A percentile compares a stretch with the other conserved stretches of the same genome.
phyloP scores from a whole-genome alignment of 2,113 vertebrate genomes.

The Strigops habroptila region DNA sequence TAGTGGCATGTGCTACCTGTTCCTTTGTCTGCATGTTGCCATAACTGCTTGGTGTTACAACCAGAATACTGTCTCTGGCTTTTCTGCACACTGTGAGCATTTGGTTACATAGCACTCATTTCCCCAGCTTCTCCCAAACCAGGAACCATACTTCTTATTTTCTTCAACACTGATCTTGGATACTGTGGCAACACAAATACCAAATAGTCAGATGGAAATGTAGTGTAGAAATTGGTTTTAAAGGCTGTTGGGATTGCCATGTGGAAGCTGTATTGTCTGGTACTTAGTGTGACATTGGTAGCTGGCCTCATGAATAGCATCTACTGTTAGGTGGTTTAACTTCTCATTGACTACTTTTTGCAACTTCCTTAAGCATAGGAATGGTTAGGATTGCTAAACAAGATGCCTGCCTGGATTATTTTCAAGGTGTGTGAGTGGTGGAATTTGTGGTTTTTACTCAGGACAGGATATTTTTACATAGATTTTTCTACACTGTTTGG shows the following conservation, averaged over 20 bases:
- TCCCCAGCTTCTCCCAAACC: neutral
- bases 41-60: neutral
- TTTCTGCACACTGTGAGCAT: accelerated
- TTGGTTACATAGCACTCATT: neutral
- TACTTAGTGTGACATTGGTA: neutral
- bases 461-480: neutral
- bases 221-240: neutral
- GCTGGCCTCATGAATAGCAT: neutral
- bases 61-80: neutral
- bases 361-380: neutral
- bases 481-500: neutral
- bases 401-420: neutral
- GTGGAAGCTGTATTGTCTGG: neutral
- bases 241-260: neutral
- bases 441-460: neutral
- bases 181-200: neutral
- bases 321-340: neutral
- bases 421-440: neutral
- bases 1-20: neutral
- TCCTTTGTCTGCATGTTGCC: neutral
- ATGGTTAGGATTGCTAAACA: neutral
- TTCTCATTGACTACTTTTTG: neutral
- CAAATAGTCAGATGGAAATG: neutral
- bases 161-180: neutral
- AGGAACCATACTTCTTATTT: neutral